Percentiles rank a stretch among this genome's conserved stretches.
Evolutionary conservation across 2,113 vertebrate species (phyloP).

Genomic region (Gasterosteus aculeatus): DNA sequence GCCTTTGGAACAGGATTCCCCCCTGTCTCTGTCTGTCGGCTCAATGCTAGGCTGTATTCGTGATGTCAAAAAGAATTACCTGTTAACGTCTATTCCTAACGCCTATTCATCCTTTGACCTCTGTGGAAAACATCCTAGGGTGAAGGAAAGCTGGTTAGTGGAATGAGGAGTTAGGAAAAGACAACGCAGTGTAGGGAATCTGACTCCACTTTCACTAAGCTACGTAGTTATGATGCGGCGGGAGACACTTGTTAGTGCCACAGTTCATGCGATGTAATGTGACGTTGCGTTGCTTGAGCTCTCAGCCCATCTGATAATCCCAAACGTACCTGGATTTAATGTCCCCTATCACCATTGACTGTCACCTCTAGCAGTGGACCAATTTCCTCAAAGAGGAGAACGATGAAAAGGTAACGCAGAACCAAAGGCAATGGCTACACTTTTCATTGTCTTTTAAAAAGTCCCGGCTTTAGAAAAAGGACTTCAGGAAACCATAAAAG

Average conservation of each 20-base stretch:
- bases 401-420: neutral
- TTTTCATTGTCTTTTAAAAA: neutral
- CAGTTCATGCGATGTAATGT: neutral
- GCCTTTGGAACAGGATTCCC: neutral
- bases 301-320: neutral
- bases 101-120: too few relatives aligned
- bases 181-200: too few relatives aligned
- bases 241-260: too few relatives aligned
- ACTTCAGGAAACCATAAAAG: neutral
- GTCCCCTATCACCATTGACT: neutral
- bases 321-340: neutral
- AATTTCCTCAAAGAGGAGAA: neutral
- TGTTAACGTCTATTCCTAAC: too few relatives aligned
- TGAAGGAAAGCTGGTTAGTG: too few relatives aligned
- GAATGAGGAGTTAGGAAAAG: too few relatives aligned
- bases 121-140: too few relatives aligned
- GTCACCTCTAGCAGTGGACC: neutral
- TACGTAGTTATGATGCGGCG: too few relatives aligned
- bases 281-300: neutral
- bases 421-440: neutral
- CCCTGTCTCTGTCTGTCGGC: neutral
- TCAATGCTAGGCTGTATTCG: neutral
- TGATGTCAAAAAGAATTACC: too few relatives aligned
- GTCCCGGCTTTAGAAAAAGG: neutral
- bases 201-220: too few relatives aligned